Evolutionary conservation across 2,113 vertebrate genomes (phyloP).

Genomic region (Turnix velox): DNA sequence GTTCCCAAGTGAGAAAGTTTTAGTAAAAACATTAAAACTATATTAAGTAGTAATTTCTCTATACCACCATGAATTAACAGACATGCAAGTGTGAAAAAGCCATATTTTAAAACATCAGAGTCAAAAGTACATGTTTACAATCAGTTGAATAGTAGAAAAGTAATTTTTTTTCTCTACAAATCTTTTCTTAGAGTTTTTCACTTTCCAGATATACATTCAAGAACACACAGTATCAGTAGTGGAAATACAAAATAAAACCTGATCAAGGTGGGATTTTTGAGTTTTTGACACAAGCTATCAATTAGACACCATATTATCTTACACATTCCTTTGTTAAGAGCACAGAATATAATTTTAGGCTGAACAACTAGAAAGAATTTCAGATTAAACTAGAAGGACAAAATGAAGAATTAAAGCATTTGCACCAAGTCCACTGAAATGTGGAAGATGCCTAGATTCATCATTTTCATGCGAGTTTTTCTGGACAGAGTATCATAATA

Average conservation of each 20-base stretch:
- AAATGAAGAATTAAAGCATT: background rate
- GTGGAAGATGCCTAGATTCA: background rate
- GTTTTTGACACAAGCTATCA: background rate
- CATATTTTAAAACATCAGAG: background rate
- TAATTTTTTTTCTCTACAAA: background rate
- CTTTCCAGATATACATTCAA: background rate
- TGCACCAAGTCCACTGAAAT: background rate
- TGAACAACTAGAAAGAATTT: background rate
- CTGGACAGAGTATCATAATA: background rate
- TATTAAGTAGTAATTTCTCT: background rate
- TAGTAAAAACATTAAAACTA: background rate
- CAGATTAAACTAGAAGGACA: background rate
- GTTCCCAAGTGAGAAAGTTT: background rate
- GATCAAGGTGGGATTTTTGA: background rate
- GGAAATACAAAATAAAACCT: background rate
- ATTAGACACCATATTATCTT: background rate
- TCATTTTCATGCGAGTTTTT: background rate
- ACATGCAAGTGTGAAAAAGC: background rate
- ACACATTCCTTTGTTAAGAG: background rate
- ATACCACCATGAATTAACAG: background rate
- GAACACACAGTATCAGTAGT: accelerated
- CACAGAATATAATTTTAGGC: background rate
- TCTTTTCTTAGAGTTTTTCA: background rate
- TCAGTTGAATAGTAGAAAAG: background rate
- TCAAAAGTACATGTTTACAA: background rate